Percentiles rank a stretch among this genome's conserved stretches.
These are phyloP conservation scores for Glaucopsyche alexis DNA, from an alignment of 2,888 invertebrate genomes.

Conservation along the genomic window DNA sequence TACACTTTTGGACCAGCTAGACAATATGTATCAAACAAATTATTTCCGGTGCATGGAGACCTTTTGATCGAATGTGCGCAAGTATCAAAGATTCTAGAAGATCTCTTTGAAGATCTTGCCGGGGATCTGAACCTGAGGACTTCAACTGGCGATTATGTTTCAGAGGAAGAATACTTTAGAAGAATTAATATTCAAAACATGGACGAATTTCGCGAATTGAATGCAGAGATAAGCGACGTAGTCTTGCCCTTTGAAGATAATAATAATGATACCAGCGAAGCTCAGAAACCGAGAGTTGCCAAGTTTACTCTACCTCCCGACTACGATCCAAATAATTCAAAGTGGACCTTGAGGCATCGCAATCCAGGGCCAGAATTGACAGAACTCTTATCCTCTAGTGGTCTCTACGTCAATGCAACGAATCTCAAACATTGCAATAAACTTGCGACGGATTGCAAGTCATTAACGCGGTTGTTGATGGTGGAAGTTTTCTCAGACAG, in stretches of 20 bases:
- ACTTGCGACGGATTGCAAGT: conserved; percentile 27
- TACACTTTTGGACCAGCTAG: not conserved
- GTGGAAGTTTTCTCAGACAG: conserved; percentile 27
- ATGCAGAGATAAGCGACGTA: conserved; percentile 8
- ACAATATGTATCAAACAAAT: not conserved
- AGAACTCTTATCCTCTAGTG: too few species aligned
- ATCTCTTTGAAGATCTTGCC: conserved; percentile 4
- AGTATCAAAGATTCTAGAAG: conserved; percentile 14
- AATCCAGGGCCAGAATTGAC: too few species aligned
- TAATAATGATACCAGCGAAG: conserved; percentile 15
- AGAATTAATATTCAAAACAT: conserved; percentile 12
- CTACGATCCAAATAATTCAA: too few species aligned
- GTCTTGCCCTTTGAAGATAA: conserved; percentile 16
- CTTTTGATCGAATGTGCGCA: not conserved
- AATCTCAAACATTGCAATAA: not conserved
- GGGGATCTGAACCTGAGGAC: conserved; percentile 9
- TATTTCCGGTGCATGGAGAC: conserved; percentile 4
- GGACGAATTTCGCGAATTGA: conserved; percentile 3
- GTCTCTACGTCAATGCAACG: too few species aligned
- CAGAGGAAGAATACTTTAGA: conserved; percentile 8
- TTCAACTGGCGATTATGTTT: conserved; percentile 4
- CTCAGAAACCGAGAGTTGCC: conserved; percentile 15
- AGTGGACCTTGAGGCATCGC: too few species aligned
- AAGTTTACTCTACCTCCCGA: too few species aligned
- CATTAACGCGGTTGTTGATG: conserved; percentile 28